Conservation (phyloP, 2,888 invertebrate species). For the Tenthredo notha region DNA sequence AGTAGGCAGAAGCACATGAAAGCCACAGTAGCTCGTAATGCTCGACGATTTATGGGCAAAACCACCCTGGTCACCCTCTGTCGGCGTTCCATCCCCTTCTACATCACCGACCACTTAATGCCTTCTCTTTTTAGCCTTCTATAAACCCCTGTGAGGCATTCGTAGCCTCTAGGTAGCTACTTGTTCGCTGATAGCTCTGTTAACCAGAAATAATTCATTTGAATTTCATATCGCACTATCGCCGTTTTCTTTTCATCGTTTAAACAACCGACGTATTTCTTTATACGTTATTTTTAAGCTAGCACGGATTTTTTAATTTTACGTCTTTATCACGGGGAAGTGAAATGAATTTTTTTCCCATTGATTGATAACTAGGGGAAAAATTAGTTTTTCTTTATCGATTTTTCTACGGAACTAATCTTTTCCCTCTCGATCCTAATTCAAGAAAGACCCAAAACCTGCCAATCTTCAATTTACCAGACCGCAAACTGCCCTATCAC, state of each 20-base stretch:
- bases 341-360: not conserved
- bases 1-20: slow-evolving; percentile 49
- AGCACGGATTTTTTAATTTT: not conserved
- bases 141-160: slow-evolving; percentile 21
- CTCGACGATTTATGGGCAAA: slow-evolving; percentile 49
- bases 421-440: not conserved
- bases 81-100: not conserved
- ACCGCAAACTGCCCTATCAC: slow-evolving; percentile 26
- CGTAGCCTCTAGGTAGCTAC: not conserved
- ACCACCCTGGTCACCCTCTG: slow-evolving; percentile 27
- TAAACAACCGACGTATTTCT: not conserved
- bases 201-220: slow-evolving; percentile 54
- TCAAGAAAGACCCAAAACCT: not conserved
- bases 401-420: not conserved
- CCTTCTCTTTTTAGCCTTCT: slow-evolving; percentile 1
- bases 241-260: slow-evolving; percentile 35
- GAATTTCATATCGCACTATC: slow-evolving; percentile 49
- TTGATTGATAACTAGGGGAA: not conserved
- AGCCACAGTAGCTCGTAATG: slow-evolving; percentile 52
- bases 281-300: not conserved
- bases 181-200: slow-evolving; percentile 52
- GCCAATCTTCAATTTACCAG: not conserved
- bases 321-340: not conserved
- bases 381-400: not conserved
- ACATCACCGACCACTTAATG: not conserved